Base-by-base conservation (phyloP, 2,797 vertebrate species). In the Protonibea diacanthus region DNA sequence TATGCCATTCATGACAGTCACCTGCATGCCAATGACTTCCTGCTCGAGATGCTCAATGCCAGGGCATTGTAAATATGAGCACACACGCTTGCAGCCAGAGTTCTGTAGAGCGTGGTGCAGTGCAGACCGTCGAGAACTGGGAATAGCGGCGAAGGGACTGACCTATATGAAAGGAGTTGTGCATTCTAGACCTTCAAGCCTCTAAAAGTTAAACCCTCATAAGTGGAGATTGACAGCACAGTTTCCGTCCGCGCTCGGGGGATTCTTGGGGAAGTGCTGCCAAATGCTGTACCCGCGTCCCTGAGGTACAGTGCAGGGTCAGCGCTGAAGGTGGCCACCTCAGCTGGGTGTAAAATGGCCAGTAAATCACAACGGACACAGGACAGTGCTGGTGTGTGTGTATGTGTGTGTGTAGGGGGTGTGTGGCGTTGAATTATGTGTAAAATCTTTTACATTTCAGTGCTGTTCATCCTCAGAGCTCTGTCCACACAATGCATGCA, bases 281-380 rank as follows among this genome's bases (percentile, higher is more conserved):
- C 90, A 92, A 89, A 78, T 80, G 85, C 84, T 81, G 72, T 61
- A 76, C 74, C 78, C 84, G 76, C 15, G 56, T 89, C 88, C 86
- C 91, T 85, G 80, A 89, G 84, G 85, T 89, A 68, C 85, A 86
- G 81, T 84, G 86, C 85, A 84, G 89, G 91, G 91, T 93, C 89
- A 89, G 78, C n/a, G 63, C 68, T 74, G 68, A 86, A 80, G 87
- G 84, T 86, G 89, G 87, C 85, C 84, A 84, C 88, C 86, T 92
- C 82, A 89, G 86, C 87, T 90, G 60, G 66, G 85, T 89, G 70
- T 90, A 85, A 92, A 92, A 90, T 73, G 83, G 81, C 57, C 82
- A 83, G 88, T 91, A 93, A 91, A 93, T 93, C 89, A 90, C 78
- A 68, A 33, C 75, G n/a, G 47, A 86, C 78, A 73, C 74, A 69